Evolutionary conservation across 1,140 invertebrate species (phyloP).

Genomic region (Drosophila serrata): DNA sequence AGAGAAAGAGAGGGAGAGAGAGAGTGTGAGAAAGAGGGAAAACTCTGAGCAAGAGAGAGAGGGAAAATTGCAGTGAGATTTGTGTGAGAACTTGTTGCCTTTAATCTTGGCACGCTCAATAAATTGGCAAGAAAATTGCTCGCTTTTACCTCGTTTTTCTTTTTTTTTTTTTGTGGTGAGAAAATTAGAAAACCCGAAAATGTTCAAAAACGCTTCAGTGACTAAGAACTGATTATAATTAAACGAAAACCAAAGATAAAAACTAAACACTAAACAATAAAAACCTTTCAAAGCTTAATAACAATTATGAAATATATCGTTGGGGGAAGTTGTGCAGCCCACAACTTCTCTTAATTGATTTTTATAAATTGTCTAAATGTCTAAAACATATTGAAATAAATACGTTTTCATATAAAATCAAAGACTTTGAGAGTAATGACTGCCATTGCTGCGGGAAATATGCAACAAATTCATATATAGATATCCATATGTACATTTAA

Average conservation of each 20-base stretch:
- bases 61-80: slow-evolving; percentile 15
- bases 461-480: neutral
- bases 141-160: neutral
- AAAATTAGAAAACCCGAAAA: slow-evolving; percentile 6
- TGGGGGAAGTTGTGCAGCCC: neutral
- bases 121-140: slow-evolving; percentile 30
- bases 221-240: slow-evolving; percentile 45
- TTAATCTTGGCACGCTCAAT: slow-evolving; percentile 55
- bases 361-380: neutral
- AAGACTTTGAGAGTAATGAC: no score
- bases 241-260: neutral
- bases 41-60: neutral
- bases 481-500: neutral
- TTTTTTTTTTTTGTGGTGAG: neutral
- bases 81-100: slow-evolving; percentile 42
- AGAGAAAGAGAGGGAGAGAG: neutral
- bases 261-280: neutral
- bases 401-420: neutral
- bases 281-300: neutral
- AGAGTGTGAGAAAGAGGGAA: neutral
- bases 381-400: slow-evolving; percentile 21
- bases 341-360: neutral
- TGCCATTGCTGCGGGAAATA: neutral
- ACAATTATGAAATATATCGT: neutral
- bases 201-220: slow-evolving; percentile 34